A percentile compares a stretch with the other conserved stretches of the same genome.
phyloP scores from a whole-genome alignment of 2,113 vertebrate species.

The Serilophus lunatus region DNA sequence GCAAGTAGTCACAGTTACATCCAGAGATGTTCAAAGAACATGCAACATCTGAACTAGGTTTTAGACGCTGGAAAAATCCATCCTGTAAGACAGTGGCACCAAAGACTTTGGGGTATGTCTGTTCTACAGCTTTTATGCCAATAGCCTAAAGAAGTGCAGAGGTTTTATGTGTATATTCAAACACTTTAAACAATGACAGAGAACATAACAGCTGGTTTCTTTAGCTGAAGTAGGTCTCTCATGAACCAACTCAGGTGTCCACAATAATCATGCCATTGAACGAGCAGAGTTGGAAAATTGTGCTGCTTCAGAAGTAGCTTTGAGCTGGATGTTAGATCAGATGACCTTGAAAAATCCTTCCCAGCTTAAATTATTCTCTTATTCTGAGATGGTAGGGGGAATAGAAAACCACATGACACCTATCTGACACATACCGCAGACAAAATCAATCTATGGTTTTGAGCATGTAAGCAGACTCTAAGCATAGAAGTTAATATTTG shows the following conservation, averaged over 20 bases:
- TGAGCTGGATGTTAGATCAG: neutral
- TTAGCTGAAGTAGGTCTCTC: neutral
- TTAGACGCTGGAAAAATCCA: neutral
- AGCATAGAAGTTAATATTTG: neutral
- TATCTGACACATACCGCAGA: neutral
- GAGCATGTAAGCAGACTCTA: neutral
- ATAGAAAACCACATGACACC: neutral
- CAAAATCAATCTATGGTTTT: neutral
- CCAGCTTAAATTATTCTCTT: neutral
- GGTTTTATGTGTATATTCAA: neutral
- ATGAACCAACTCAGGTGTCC: neutral
- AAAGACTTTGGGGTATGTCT: neutral
- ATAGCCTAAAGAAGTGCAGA: neutral
- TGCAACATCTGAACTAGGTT: neutral
- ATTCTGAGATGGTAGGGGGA: neutral
- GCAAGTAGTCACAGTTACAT: neutral
- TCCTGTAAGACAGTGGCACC: neutral
- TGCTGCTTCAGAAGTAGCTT: neutral
- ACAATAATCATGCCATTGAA: neutral
- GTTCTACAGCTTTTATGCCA: neutral
- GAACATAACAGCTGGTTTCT: neutral
- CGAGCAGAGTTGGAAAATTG: neutral
- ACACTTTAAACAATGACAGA: neutral
- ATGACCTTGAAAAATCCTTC: neutral
- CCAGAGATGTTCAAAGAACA: neutral